A percentile compares a stretch with the other conserved stretches of the same genome.
phyloP scores from a whole-genome alignment of 2,113 vertebrate species.

The Oreocharis arfaki region DNA sequence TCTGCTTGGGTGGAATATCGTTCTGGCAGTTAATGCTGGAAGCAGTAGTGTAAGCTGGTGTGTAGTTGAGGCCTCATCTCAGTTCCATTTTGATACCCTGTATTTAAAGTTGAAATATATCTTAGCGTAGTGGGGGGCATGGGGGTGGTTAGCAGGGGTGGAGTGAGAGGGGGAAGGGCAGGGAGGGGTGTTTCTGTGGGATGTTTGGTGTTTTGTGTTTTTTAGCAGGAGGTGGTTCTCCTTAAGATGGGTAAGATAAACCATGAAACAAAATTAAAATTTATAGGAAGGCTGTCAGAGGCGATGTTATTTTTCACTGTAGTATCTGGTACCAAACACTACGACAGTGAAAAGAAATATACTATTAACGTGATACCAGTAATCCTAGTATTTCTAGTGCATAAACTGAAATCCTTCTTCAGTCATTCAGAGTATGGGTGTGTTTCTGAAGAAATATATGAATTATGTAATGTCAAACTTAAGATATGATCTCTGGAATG shows the following conservation, averaged over 20 bases:
- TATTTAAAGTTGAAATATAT: not conserved
- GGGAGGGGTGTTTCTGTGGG: not conserved
- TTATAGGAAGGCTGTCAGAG: not conserved
- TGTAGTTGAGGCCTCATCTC: not conserved
- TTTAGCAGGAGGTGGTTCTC: not conserved
- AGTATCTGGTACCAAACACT: not conserved
- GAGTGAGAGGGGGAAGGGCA: not conserved
- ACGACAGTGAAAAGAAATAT: not conserved
- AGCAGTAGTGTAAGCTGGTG: not conserved
- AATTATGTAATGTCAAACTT: not conserved
- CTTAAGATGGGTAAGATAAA: not conserved
- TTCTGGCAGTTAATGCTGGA: not conserved
- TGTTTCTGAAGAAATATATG: not conserved
- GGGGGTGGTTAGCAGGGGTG: not conserved
- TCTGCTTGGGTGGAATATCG: not conserved
- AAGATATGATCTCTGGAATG: not conserved
- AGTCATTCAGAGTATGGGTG: not conserved
- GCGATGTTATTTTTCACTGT: not conserved
- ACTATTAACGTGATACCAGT: not conserved
- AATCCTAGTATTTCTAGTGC: not conserved
- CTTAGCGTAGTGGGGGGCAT: not conserved
- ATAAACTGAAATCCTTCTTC: not conserved
- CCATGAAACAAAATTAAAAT: not conserved
- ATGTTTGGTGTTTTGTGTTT: not conserved
- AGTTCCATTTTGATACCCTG: not conserved